Percentiles rank a stretch among this genome's conserved stretches.
Conservation (phyloP, 2,888 invertebrate species). For the Caenorhabditis sulstoni region DNA sequence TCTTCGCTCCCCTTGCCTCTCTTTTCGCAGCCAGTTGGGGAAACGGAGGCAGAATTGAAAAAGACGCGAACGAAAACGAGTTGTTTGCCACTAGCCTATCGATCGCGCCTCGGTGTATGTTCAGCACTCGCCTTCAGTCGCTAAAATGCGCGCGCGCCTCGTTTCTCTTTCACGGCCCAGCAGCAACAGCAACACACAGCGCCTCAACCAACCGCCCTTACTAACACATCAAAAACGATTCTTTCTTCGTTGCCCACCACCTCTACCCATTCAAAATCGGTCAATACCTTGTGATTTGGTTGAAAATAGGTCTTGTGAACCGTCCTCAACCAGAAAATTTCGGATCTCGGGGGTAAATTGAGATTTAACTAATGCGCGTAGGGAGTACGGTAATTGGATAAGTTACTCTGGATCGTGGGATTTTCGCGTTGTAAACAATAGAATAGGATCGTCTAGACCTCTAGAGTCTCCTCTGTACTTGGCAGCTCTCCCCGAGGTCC, state of each 20-base stretch:
- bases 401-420: background rate
- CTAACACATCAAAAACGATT: constrained; percentile 62
- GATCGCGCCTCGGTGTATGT: constrained; percentile 59
- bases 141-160: constrained; percentile 48
- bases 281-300: constrained; percentile 24
- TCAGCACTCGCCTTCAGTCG: constrained; percentile 61
- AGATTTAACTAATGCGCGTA: too few relatives aligned
- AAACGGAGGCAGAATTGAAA: constrained; percentile 12
- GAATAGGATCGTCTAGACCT: background rate
- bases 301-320: background rate
- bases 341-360: too few relatives aligned
- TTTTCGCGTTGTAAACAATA: background rate
- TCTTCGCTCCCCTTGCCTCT: constrained; percentile 26
- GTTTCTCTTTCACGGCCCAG: constrained; percentile 46
- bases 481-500: background rate
- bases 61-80: constrained; percentile 60
- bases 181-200: constrained; percentile 15
- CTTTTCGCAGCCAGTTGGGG: constrained; percentile 11
- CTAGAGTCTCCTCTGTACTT: background rate
- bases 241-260: constrained; percentile 35
- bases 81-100: constrained; percentile 62
- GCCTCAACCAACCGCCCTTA: constrained; percentile 45
- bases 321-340: background rate
- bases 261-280: constrained; percentile 23
- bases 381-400: too few relatives aligned